Conservation (phyloP, 2,888 invertebrate species). For the Spilosoma lubricipeda region DNA sequence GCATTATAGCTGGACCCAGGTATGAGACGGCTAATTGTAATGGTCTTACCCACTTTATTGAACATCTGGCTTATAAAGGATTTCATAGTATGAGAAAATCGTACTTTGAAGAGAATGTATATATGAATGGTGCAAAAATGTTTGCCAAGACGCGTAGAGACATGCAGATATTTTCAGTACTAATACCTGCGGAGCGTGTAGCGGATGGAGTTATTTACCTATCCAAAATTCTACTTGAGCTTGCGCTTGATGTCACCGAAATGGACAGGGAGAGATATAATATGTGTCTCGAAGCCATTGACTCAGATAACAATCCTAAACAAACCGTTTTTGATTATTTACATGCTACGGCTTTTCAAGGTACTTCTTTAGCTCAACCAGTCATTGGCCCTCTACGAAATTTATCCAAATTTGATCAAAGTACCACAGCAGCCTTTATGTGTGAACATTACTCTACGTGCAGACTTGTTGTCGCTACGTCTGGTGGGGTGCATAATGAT, state of each 20-base stretch:
- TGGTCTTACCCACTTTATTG: slow-evolving; percentile 74
- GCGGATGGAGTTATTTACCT: slow-evolving; percentile 52
- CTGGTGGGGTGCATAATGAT: slow-evolving; percentile 89
- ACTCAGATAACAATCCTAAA: slow-evolving; percentile 70
- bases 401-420: slow-evolving; percentile 81
- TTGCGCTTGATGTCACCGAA: slow-evolving; percentile 56
- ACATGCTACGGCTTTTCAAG: slow-evolving; percentile 81
- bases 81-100: slow-evolving; percentile 47
- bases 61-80: slow-evolving; percentile 73
- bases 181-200: slow-evolving; percentile 45
- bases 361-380: slow-evolving; percentile 72
- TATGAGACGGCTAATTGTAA: slow-evolving; percentile 66
- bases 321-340: slow-evolving; percentile 78
- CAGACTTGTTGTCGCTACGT: slow-evolving; percentile 90
- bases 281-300: slow-evolving; percentile 66
- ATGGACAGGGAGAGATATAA: slow-evolving; percentile 62
- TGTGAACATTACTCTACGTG: slow-evolving; percentile 70
- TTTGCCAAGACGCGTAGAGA: slow-evolving; percentile 66
- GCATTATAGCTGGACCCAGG: slow-evolving; percentile 68
- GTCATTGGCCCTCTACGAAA: slow-evolving; percentile 90
- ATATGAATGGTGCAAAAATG: slow-evolving; percentile 55
- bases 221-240: slow-evolving; percentile 57
- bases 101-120: slow-evolving; percentile 50
- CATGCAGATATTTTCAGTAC: slow-evolving; percentile 63
- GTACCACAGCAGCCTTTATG: slow-evolving; percentile 57